A percentile compares a stretch with the other conserved stretches of the same genome.
phyloP scores from a whole-genome alignment of 2,113 vertebrate genomes.

The Podocnemis expansa region DNA sequence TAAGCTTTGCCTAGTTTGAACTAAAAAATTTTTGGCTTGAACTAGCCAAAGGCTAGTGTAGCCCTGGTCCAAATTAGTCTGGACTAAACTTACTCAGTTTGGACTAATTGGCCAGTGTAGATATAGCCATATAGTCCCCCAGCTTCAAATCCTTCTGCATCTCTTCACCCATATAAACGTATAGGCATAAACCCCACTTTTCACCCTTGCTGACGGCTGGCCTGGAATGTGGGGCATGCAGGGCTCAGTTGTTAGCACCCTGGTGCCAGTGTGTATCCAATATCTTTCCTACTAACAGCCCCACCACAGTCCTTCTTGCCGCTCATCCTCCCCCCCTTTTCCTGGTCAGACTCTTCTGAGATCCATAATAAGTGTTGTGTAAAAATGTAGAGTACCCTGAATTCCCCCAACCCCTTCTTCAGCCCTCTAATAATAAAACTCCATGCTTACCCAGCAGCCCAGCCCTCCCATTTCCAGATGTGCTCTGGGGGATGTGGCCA shows the following conservation, averaged over 20 bases:
- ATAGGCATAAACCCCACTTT: not conserved
- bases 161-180: not conserved
- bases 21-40: too few species aligned
- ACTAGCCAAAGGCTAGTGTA: too few species aligned
- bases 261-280: not conserved
- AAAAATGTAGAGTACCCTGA: not conserved
- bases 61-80: too few species aligned
- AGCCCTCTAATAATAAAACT: accelerated
- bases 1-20: too few species aligned
- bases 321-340: not conserved
- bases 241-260: not conserved
- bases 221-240: not conserved
- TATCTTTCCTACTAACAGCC: not conserved
- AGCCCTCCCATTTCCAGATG: accelerated
- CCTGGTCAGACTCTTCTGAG: not conserved
- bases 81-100: too few species aligned
- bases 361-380: not conserved
- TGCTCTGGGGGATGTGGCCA: accelerated
- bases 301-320: not conserved
- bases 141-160: not conserved
- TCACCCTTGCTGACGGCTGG: not conserved
- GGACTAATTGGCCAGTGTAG: too few species aligned
- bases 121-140: not conserved
- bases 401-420: accelerated
- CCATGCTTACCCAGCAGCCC: accelerated